A percentile compares a stretch with the other conserved stretches of the same genome.
phyloP scores from a whole-genome alignment of 2,797 vertebrate genomes.

The Gymnopithys bicolor region DNA sequence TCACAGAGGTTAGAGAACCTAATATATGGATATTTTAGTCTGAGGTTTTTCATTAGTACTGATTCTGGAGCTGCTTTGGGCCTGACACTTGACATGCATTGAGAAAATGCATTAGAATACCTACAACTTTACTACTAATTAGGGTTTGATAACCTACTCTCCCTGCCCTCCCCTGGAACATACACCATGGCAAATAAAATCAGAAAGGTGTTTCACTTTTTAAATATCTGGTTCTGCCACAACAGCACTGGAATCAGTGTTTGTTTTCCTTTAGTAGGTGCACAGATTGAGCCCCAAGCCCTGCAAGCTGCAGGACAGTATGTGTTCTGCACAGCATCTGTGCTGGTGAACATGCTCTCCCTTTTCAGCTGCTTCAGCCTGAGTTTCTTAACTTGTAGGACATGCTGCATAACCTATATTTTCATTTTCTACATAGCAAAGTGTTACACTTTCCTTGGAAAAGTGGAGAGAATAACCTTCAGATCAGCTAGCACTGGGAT shows the following conservation, averaged over 20 bases:
- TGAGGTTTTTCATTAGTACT: neutral
- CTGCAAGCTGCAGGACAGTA: neutral
- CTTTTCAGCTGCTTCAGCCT: neutral
- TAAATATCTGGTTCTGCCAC: neutral
- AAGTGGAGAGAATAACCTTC: neutral
- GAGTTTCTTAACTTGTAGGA: neutral
- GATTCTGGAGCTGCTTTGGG: neutral
- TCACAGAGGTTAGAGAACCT: neutral
- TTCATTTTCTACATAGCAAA: neutral
- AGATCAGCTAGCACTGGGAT: neutral
- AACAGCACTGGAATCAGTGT: neutral
- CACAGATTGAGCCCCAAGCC: neutral
- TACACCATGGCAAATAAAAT: neutral
- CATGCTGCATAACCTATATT: neutral
- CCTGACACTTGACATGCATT: neutral
- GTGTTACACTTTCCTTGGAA: neutral
- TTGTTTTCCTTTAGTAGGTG: neutral
- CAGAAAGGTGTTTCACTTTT: neutral
- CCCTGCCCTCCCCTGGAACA: neutral
- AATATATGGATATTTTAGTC: neutral
- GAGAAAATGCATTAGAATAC: neutral
- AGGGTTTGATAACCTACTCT: neutral
- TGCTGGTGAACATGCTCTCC: neutral
- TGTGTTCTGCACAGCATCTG: neutral
- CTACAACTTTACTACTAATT: conserved; percentile 15